Evolutionary conservation across 2,797 vertebrate genomes (phyloP).

Genomic region (Enteromius afrohamiltoni): DNA sequence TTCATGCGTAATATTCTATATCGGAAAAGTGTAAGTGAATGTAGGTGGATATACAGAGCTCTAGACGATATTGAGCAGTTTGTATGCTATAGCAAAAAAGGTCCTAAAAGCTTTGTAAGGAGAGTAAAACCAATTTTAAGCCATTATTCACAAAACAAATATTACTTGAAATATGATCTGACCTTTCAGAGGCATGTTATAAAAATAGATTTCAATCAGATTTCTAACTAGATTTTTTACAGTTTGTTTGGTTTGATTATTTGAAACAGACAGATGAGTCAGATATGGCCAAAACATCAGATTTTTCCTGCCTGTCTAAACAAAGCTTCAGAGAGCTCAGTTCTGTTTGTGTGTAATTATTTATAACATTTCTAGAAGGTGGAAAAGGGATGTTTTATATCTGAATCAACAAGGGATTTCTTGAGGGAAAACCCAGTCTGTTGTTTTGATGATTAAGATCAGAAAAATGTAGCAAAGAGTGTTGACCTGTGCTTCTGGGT

Average conservation of each 20-base stretch:
- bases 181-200: background rate
- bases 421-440: background rate
- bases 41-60: background rate
- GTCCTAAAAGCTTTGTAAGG: background rate
- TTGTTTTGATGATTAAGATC: slow-evolving; percentile 2
- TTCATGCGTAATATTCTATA: background rate
- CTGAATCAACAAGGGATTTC: background rate
- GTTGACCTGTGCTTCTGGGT: background rate
- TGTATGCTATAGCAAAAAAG: background rate
- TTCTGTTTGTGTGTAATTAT: background rate
- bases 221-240: background rate
- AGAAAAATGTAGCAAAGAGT: background rate
- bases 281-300: background rate
- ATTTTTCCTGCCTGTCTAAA: background rate
- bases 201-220: background rate
- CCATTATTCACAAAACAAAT: background rate
- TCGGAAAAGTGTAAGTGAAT: background rate
- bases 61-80: background rate
- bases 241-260: background rate
- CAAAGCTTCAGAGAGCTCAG: slow-evolving; percentile 9
- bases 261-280: background rate
- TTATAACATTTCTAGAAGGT: slow-evolving; percentile 7
- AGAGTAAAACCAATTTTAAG: background rate
- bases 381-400: background rate
- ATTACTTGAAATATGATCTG: background rate